Percentiles rank a stretch among this genome's conserved stretches.
Conservation (phyloP, 2,888 invertebrate species). For the Lepeophtheirus nordmannii region DNA sequence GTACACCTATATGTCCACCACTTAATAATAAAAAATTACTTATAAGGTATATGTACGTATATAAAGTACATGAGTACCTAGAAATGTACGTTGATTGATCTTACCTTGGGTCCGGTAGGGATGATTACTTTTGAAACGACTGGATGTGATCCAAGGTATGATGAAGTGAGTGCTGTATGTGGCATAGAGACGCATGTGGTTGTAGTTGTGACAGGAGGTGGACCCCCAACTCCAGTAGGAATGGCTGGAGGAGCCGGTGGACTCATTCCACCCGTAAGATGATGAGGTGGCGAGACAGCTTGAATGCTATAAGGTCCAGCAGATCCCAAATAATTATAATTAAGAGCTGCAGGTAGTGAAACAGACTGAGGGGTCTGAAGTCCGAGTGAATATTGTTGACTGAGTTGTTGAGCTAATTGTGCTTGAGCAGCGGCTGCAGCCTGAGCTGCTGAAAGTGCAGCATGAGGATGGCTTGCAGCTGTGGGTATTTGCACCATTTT, state of each 20-base stretch:
- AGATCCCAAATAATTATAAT: not conserved
- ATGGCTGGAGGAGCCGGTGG: not conserved
- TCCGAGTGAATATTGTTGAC: not conserved
- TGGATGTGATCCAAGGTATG: conserved; percentile 2
- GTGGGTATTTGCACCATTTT: conserved; percentile 1
- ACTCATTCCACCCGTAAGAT: not conserved
- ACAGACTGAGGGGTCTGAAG: not conserved
- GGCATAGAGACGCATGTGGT: not conserved
- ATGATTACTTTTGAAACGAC: not conserved
- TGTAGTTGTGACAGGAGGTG: not conserved
- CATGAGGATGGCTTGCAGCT: not conserved
- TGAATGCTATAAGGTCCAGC: not conserved
- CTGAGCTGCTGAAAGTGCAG: not conserved
- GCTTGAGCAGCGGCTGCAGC: not conserved
- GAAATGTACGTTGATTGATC: not conserved
- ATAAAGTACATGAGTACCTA: too few relatives aligned
- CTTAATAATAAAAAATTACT: too few relatives aligned
- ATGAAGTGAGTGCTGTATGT: not conserved
- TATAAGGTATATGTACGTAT: too few relatives aligned
- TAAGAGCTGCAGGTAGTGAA: not conserved
- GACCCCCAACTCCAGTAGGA: not conserved
- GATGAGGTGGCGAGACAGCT: not conserved
- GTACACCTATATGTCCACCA: too few relatives aligned
- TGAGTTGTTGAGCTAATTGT: not conserved
- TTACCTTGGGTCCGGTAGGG: not conserved